Conservation (phyloP, 2,797 vertebrate species). For the Lithobates pipiens region DNA sequence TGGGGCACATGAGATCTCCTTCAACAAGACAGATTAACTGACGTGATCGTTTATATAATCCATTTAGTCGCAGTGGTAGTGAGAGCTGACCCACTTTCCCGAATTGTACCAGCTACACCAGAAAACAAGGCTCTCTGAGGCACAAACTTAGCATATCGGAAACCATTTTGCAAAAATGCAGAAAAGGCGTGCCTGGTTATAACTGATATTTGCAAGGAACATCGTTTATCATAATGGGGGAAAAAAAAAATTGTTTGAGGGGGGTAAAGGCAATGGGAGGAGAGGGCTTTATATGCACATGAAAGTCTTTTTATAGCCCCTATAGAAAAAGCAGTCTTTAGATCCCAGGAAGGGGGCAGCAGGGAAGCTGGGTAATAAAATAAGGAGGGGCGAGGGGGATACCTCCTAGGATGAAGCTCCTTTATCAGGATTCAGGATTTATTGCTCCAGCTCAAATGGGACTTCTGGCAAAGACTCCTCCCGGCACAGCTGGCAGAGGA, state of each 20-base stretch:
- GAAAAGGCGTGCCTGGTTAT: too few relatives aligned
- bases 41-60: not conserved
- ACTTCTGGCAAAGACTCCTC: conserved; percentile 44
- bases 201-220: too few relatives aligned
- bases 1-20: not conserved
- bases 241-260: too few relatives aligned
- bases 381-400: conserved; percentile 46
- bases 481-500: conserved; percentile 35
- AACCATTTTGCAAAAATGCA: not conserved
- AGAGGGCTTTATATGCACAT: conserved; percentile 49
- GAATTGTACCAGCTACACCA: not conserved
- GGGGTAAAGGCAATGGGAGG: conserved; percentile 33
- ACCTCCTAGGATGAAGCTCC: conserved; percentile 45
- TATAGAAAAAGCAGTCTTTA: conserved; percentile 51
- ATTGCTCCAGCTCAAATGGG: conserved; percentile 47
- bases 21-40: not conserved
- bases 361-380: conserved; percentile 53
- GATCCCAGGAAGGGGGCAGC: conserved; percentile 51
- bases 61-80: conserved; percentile 22
- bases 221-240: too few relatives aligned
- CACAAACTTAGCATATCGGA: not conserved
- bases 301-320: conserved; percentile 54
- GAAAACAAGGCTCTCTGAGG: not conserved
- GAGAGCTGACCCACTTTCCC: conserved; percentile 10
- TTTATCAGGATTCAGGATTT: conserved; percentile 46